Percentiles rank a stretch among this genome's conserved stretches.
Evolutionary conservation across 2,888 invertebrate genomes (phyloP).

Genomic region (Sipunculus nudus): DNA sequence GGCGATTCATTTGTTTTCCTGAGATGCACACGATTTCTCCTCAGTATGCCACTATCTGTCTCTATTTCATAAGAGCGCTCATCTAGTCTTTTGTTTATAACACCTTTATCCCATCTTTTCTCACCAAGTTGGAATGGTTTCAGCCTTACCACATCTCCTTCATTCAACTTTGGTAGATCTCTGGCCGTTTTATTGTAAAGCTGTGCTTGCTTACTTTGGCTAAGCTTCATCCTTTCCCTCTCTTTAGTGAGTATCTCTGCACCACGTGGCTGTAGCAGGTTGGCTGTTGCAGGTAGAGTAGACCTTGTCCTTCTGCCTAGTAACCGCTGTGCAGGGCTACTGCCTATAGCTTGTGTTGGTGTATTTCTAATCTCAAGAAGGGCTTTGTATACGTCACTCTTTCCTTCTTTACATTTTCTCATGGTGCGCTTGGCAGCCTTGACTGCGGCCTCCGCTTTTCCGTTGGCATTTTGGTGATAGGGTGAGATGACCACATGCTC

Average conservation of each 20-base stretch:
- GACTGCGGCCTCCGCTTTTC: slow-evolving; percentile 37
- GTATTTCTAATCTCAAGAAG: slow-evolving; percentile 8
- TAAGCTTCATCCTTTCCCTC: neutral
- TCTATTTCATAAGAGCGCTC: neutral
- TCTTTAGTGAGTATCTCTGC: neutral
- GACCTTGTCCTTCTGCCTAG: neutral
- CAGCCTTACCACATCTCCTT: neutral
- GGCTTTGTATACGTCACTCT: neutral
- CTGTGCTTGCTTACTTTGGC: neutral
- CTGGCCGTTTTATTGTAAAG: neutral
- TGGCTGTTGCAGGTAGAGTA: neutral
- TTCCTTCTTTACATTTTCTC: slow-evolving; percentile 6
- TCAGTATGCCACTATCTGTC: neutral
- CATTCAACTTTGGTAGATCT: neutral
- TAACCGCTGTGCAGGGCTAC: neutral
- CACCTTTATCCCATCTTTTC: neutral
- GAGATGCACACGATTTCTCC: neutral
- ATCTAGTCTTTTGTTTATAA: neutral
- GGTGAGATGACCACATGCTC: slow-evolving; percentile 32
- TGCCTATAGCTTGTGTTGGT: neutral
- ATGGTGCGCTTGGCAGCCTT: slow-evolving; percentile 33
- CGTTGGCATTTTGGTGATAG: slow-evolving; percentile 32
- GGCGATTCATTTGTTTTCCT: neutral
- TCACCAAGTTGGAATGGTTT: neutral
- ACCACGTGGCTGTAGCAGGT: neutral